Conservation (phyloP, 1,140 invertebrate genomes). For the Drosophila mojavensis region DNA sequence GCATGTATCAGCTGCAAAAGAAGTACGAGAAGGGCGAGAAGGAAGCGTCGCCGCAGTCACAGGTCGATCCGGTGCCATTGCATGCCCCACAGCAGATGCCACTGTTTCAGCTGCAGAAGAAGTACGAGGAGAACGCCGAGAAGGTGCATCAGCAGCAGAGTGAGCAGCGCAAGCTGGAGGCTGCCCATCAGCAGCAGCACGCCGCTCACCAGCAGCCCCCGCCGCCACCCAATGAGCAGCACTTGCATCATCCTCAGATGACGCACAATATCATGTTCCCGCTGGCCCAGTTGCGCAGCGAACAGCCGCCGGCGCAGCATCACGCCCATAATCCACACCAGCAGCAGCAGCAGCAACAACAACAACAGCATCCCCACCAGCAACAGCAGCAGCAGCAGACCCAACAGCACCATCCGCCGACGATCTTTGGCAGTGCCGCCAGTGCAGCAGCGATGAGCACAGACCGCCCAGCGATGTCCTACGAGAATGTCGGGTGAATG, state of each 20-base stretch:
- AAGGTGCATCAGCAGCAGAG: slow-evolving; percentile 72
- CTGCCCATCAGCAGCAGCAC: slow-evolving; percentile 68
- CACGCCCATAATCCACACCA: slow-evolving; percentile 69
- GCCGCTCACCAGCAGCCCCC: slow-evolving; percentile 76
- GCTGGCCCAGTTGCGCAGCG: slow-evolving; percentile 72
- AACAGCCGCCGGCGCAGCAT: slow-evolving; percentile 66
- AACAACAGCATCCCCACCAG: slow-evolving; percentile 51
- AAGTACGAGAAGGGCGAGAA: slow-evolving; percentile 81
- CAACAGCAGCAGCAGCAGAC: slow-evolving; percentile 52
- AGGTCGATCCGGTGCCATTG: slow-evolving; percentile 70
- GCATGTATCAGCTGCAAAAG: slow-evolving; percentile 81
- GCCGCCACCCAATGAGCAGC: slow-evolving; percentile 76
- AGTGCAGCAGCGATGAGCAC: slow-evolving; percentile 57
- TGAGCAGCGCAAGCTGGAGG: slow-evolving; percentile 74
- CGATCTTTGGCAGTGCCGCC: slow-evolving; percentile 60
- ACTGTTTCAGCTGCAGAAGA: slow-evolving; percentile 77
- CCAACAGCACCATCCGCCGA: slow-evolving; percentile 67
- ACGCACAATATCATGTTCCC: slow-evolving; percentile 81
- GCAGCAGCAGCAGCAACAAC: slow-evolving; percentile 32
- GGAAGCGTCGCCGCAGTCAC: slow-evolving; percentile 74
- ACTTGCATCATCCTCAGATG: slow-evolving; percentile 80
- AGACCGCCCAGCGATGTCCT: slow-evolving; percentile 78
- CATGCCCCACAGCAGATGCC: slow-evolving; percentile 74
- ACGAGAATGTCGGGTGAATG: slow-evolving; percentile 83
- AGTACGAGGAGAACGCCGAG: slow-evolving; percentile 73